Evolutionary conservation across 2,888 invertebrate species (phyloP), one percentile per base, ranked within the genome.

Genomic region (Idaea dimidiata): DNA sequence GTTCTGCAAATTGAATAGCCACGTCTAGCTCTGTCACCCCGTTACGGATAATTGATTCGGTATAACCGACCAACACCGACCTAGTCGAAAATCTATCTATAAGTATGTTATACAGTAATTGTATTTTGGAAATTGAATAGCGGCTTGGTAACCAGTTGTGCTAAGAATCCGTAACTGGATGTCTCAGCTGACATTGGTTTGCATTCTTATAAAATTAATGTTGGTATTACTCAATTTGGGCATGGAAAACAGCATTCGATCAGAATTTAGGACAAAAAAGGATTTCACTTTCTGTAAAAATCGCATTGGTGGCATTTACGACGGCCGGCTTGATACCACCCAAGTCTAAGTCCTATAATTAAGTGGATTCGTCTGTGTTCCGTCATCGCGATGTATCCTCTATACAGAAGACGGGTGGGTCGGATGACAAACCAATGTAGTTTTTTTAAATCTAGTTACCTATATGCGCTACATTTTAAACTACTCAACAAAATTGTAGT

Each of bases 1-100:
- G 93, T 88, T 77, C 91, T 89, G 78, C 70, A 85, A 83, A 72
- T 72, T 72, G 63, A 69, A 71, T 66, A 62, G 60, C 64, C 63
- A 61, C 62, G 63, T 65, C 59, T 65, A 67, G 63, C 58, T 43
- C 43, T 43, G 43, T 43, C 43, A 43, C 43, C 43, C 43, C 43
- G 43, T 43, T 43, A 43, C 43, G 14, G 43, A 43, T 43, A 43
- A 43, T 43, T 43, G 43, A 43, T 43, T 10, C 10, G 14, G 43
- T 43, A 43, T 24, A 24, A 24, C 43, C 5, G 14, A 43, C 43
- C 8, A 43, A 43, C 43, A 43, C 43, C 8, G 43, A 43, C 43
- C 43, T 43, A 24, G 1, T 5, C 24, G 24, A 3, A 24, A 24
- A 24, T 24, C 24, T 24, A 24, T 24, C 24, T 24, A 24, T 24